phyloP scores from a whole-genome alignment of 2,888 invertebrate genomes.

The Calameuta idolon region DNA sequence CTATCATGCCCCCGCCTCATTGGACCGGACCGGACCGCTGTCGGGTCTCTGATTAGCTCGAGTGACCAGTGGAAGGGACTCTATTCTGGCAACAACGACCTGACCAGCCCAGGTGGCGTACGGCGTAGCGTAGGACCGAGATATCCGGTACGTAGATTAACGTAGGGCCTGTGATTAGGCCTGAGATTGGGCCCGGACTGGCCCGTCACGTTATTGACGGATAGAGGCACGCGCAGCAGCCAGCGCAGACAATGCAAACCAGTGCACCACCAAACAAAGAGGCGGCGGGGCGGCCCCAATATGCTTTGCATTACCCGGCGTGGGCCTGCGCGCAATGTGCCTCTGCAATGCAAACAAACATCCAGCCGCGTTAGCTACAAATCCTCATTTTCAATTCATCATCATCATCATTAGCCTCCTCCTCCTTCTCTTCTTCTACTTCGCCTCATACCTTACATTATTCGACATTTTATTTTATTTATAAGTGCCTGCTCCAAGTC shows the following conservation, averaged over 20 bases:
- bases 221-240: slow-evolving; percentile 67
- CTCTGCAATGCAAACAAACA: slow-evolving; percentile 68
- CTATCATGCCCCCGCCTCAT: slow-evolving; percentile 60
- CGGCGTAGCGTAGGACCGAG: slow-evolving; percentile 57
- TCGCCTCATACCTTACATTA: slow-evolving; percentile 27
- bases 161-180: slow-evolving; percentile 43
- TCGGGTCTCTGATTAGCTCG: slow-evolving; percentile 57
- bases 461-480: slow-evolving; percentile 2
- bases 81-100: slow-evolving; percentile 60
- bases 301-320: slow-evolving; percentile 67
- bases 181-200: slow-evolving; percentile 49
- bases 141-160: slow-evolving; percentile 56
- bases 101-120: slow-evolving; percentile 59
- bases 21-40: slow-evolving; percentile 60
- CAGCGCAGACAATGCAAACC: slow-evolving; percentile 68
- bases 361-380: slow-evolving; percentile 65
- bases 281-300: slow-evolving; percentile 62
- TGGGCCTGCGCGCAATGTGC: slow-evolving; percentile 68
- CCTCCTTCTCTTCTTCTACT: slow-evolving; percentile 17
- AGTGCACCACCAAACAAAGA: slow-evolving; percentile 62
- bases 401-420: slow-evolving; percentile 13
- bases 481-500: neutral
- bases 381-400: slow-evolving; percentile 40
- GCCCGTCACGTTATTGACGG: slow-evolving; percentile 61
- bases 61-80: slow-evolving; percentile 60